A percentile compares a stretch with the other conserved stretches of the same genome.
These are phyloP conservation scores for Bryconaethiops microstoma DNA, from an alignment of 2,797 vertebrate genomes.

Conservation along the genomic window DNA sequence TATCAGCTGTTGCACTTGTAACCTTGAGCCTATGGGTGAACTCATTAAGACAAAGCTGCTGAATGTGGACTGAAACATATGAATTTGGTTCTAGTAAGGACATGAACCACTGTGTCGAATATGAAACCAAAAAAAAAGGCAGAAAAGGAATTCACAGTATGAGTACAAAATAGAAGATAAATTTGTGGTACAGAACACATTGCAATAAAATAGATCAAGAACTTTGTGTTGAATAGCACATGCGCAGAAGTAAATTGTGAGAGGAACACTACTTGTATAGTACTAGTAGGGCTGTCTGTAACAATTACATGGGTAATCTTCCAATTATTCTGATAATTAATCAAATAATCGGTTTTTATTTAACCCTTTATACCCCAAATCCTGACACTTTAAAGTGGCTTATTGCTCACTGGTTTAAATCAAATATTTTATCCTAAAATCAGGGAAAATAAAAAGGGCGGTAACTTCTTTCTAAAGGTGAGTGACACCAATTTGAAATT, in stretches of 20 bases:
- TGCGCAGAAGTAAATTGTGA: conserved; percentile 5
- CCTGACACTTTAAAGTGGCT: too few species aligned
- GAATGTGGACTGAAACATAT: conserved; percentile 14
- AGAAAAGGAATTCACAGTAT: not conserved
- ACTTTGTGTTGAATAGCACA: conserved; percentile 4
- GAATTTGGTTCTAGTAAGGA: conserved; percentile 23
- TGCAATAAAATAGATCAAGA: not conserved
- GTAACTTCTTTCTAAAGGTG: too few species aligned
- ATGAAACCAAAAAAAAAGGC: conserved; percentile 9
- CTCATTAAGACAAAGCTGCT: not conserved
- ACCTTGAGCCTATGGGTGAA: conserved; percentile 5
- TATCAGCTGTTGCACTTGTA: conserved; percentile 12
- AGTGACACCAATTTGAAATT: too few species aligned
- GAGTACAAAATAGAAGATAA: not conserved
- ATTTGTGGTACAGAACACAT: not conserved
- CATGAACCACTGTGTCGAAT: conserved; percentile 13
- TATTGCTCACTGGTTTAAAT: too few species aligned
- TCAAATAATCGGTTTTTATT: too few species aligned
- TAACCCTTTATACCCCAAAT: too few species aligned
- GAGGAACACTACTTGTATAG: not conserved
- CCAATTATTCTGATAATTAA: too few species aligned
- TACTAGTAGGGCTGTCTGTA: not conserved
- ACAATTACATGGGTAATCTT: too few species aligned
- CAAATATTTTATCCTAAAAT: too few species aligned
- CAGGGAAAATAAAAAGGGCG: too few species aligned